A percentile compares a stretch with the other conserved stretches of the same genome.
These are phyloP conservation scores for Palythoa heliodiscus DNA, from an alignment of 92 coral and sea anemone genomes.

Conservation along the genomic window DNA sequence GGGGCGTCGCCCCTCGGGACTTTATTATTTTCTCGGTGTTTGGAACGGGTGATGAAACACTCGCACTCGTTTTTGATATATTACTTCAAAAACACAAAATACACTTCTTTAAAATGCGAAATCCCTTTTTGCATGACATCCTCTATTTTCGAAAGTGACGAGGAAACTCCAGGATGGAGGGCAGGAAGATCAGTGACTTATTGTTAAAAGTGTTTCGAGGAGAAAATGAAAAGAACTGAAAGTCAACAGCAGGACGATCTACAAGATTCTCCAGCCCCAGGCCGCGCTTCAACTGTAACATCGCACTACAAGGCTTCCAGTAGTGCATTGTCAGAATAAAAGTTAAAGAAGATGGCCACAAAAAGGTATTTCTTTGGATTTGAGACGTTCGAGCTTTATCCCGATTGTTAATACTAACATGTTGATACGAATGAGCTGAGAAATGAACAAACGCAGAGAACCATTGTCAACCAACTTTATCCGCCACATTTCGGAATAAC, in stretches of 20 bases:
- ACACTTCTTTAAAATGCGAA: conserved; percentile 46
- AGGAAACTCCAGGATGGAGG: conserved; percentile 45
- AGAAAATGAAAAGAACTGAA: conserved; percentile 25
- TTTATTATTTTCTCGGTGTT: too few species aligned
- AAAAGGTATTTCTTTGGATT: conserved; percentile 15
- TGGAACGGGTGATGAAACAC: too few species aligned
- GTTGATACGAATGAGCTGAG: conserved; percentile 13
- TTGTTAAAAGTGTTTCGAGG: conserved; percentile 38
- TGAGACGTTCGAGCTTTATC: neutral
- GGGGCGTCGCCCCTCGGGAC: too few species aligned
- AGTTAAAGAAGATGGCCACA: neutral
- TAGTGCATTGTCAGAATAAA: neutral
- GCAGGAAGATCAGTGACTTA: conserved; percentile 49
- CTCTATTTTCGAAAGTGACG: conserved; percentile 49
- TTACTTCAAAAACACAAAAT: conserved; percentile 50
- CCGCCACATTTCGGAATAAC: conserved; percentile 11
- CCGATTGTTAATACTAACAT: too few species aligned
- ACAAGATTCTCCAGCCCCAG: conserved; percentile 19
- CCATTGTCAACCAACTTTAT: neutral
- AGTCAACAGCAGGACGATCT: conserved; percentile 5
- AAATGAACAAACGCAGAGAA: conserved; percentile 1
- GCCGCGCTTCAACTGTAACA: neutral
- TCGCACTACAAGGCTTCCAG: too few species aligned
- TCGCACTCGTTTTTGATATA: too few species aligned
- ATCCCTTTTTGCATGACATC: conserved; percentile 49